Evolutionary conservation across 2,888 invertebrate species (phyloP).

Genomic region (Dione vanillae): DNA sequence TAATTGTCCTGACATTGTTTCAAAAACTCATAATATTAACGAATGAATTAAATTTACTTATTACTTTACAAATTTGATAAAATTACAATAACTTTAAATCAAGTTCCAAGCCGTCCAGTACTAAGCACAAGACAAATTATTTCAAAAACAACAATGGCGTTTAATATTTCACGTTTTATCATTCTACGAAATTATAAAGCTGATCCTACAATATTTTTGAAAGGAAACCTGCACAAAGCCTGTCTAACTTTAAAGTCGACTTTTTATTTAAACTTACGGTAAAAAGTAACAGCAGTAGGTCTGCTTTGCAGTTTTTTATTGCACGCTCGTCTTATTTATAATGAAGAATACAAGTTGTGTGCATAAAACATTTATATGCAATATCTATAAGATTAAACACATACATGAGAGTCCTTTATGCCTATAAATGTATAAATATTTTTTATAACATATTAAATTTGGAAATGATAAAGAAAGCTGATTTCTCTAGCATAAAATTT

Average conservation of each 20-base stretch:
- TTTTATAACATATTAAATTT: background rate
- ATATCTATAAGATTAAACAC: background rate
- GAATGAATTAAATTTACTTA: too few relatives aligned
- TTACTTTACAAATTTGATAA: background rate
- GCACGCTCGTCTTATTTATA: background rate
- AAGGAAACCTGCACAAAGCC: slow-evolving; percentile 14
- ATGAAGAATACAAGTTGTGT: background rate
- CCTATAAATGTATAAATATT: background rate
- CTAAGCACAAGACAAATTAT: background rate
- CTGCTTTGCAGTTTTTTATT: background rate
- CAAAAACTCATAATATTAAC: too few relatives aligned
- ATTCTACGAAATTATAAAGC: slow-evolving; percentile 19
- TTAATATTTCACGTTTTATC: slow-evolving; percentile 13
- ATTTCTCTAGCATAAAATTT: background rate
- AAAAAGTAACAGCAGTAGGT: background rate
- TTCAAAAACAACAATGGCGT: background rate
- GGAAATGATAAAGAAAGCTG: too few relatives aligned
- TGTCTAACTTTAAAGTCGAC: background rate
- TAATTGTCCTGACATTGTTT: too few relatives aligned
- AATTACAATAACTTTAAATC: background rate
- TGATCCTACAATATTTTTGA: slow-evolving; percentile 3
- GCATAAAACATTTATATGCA: background rate
- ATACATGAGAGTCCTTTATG: background rate
- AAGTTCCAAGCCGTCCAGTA: background rate
- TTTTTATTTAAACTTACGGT: slow-evolving; percentile 12